Evolutionary conservation across 2,113 vertebrate species (phyloP).

Genomic region (Otocyon megalotis): DNA sequence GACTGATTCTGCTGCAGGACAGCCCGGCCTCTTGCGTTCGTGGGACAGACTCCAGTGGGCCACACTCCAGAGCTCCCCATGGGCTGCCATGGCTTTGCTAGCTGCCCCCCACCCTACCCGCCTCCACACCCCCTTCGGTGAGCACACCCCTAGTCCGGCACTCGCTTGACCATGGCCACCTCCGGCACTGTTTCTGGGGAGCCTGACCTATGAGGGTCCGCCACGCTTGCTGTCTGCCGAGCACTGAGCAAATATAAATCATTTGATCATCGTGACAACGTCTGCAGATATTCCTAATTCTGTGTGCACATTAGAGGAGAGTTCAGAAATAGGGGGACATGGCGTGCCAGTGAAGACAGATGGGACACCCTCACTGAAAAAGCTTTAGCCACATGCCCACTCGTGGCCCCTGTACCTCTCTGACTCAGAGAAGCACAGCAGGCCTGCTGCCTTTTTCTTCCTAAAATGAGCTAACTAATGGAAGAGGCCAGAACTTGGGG

Average conservation of each 20-base stretch:
- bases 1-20: background rate
- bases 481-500: background rate
- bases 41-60: background rate
- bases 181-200: background rate
- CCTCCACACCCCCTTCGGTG: background rate
- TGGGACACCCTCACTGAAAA: background rate
- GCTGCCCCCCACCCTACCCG: background rate
- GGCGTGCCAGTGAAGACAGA: background rate
- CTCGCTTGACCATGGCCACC: background rate
- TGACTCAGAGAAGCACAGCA: background rate
- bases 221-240: background rate
- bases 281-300: background rate
- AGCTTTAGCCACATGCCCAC: background rate
- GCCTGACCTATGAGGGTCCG: background rate
- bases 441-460: background rate
- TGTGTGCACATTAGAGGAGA: background rate
- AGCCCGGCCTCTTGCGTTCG: background rate
- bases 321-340: background rate
- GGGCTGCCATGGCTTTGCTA: background rate
- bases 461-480: background rate
- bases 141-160: background rate
- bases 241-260: background rate
- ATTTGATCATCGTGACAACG: background rate
- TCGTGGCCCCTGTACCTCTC: background rate
- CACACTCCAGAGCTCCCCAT: background rate